Evolutionary conservation across 37 sponge, comb jelly and placozoan species (phyloP).

Genomic region (Dysidea cf. avara): DNA sequence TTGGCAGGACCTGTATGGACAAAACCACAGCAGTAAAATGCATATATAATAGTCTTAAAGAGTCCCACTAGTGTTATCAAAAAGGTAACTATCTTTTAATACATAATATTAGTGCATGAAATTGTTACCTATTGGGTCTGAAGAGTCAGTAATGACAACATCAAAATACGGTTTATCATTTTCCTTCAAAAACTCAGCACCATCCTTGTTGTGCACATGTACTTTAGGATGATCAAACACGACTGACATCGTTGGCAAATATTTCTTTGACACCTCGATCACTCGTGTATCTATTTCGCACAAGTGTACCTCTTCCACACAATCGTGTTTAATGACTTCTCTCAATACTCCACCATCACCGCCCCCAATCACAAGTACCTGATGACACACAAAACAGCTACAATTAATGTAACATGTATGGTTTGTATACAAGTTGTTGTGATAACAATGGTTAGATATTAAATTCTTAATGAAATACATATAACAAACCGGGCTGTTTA

Average conservation of each 20-base stretch:
- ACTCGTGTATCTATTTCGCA: slow-evolving; percentile 92
- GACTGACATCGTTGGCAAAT: slow-evolving; percentile 57
- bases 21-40: no score
- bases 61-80: no score
- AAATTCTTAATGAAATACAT: no score
- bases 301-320: slow-evolving; percentile 67
- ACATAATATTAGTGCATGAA: no score
- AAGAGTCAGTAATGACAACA: slow-evolving; percentile 90
- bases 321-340: slow-evolving; percentile 83
- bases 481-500: no score
- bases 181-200: slow-evolving; percentile 50
- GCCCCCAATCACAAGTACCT: slow-evolving; percentile 92
- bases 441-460: no score
- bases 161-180: slow-evolving; percentile 70
- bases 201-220: slow-evolving; percentile 66
- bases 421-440: no score
- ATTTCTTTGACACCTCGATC: slow-evolving; percentile 72
- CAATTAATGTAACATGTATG: no score
- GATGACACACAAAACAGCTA: no score
- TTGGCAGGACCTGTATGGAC: slow-evolving; percentile 65
- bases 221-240: slow-evolving; percentile 63
- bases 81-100: neutral
- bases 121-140: slow-evolving; percentile 64
- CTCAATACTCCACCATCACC: slow-evolving; percentile 96
- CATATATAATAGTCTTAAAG: no score